Evolutionary conservation across 2,797 vertebrate species (phyloP).

Genomic region (Coracias cyanogaster): DNA sequence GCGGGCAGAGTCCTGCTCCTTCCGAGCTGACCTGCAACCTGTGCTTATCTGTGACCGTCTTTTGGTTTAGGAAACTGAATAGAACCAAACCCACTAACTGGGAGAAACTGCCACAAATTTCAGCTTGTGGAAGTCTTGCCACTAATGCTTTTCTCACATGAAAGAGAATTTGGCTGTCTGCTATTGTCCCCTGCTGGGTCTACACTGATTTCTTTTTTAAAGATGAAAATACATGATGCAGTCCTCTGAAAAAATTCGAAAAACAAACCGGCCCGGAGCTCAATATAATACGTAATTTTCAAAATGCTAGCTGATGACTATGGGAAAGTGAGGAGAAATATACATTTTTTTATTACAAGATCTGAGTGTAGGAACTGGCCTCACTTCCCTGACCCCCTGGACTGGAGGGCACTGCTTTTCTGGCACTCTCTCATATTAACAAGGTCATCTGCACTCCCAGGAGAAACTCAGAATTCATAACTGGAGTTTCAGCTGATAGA

Average conservation of each 20-base stretch:
- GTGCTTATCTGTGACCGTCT: neutral
- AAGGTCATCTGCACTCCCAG: neutral
- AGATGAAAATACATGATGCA: neutral
- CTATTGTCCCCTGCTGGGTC: neutral
- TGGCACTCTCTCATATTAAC: neutral
- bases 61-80: neutral
- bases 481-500: neutral
- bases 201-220: neutral
- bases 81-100: neutral
- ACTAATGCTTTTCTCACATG: neutral
- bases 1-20: neutral
- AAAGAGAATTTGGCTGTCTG: neutral
- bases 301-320: neutral
- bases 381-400: neutral
- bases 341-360: neutral
- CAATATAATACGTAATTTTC: neutral
- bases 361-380: neutral
- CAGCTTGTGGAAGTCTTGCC: neutral
- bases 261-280: neutral
- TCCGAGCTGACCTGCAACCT: neutral
- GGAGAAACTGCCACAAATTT: neutral
- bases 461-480: neutral
- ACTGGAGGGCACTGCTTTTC: neutral
- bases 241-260: neutral
- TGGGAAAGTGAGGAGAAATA: neutral